Conservation (phyloP, 30 jellyfish, hydroid and myxozoan species). For the Turritopsis dohrnii region DNA sequence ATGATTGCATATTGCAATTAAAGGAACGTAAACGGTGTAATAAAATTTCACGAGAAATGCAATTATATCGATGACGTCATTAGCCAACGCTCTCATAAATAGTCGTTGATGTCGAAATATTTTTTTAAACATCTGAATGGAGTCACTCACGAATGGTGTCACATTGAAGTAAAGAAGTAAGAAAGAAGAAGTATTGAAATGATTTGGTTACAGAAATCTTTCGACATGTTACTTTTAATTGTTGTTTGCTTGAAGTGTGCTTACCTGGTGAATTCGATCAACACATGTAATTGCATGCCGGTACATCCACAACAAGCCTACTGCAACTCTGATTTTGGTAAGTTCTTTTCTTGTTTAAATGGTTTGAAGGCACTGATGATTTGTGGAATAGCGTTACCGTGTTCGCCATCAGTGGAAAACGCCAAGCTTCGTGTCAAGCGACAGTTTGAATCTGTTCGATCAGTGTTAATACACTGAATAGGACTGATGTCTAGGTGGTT, state of each 20-base stretch:
- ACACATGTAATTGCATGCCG: conserved; percentile 3
- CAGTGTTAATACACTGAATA: too few relatives aligned
- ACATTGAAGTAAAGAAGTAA: neutral
- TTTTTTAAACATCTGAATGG: neutral
- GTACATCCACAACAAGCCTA: conserved; percentile 16
- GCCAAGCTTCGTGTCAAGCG: too few relatives aligned
- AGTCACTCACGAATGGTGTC: neutral
- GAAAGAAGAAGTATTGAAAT: neutral
- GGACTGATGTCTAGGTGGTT: too few relatives aligned
- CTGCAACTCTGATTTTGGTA: conserved; percentile 7
- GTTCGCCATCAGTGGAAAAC: too few relatives aligned
- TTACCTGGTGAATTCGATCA: neutral
- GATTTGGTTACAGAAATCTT: neutral
- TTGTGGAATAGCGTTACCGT: too few relatives aligned
- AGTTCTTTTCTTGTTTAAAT: too few relatives aligned
- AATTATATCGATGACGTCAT: neutral
- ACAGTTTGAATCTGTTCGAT: too few relatives aligned
- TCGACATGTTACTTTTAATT: neutral
- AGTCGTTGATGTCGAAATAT: neutral
- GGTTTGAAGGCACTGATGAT: too few relatives aligned
- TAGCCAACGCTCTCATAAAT: neutral
- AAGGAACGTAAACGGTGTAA: neutral
- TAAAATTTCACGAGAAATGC: neutral
- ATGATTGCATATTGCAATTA: neutral
- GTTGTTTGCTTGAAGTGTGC: neutral